Conservation (phyloP, 2,113 vertebrate species). For the Atrichornis clamosus region DNA sequence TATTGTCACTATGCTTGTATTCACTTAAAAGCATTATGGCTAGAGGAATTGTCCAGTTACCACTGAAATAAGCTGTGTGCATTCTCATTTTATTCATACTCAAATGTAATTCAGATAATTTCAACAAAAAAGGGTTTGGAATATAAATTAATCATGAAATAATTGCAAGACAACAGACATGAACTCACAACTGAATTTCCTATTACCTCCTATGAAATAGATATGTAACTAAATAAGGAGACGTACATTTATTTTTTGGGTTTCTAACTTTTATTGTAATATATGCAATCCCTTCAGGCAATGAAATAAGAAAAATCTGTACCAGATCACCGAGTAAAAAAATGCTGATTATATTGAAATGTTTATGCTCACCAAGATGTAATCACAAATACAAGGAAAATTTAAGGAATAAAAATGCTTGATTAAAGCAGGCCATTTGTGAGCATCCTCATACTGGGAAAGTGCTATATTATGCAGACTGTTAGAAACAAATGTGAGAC, state of each 20-base stretch:
- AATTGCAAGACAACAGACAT: not conserved
- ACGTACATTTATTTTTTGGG: not conserved
- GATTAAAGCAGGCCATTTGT: not conserved
- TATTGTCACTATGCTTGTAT: not conserved
- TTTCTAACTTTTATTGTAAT: not conserved
- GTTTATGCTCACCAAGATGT: not conserved
- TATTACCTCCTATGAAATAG: not conserved
- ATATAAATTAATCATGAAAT: not conserved
- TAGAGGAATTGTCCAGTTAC: not conserved
- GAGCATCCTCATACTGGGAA: not conserved
- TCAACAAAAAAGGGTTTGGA: not conserved
- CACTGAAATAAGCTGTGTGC: not conserved
- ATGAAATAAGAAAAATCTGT: not conserved
- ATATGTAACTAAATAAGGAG: not conserved
- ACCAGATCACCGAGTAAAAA: not conserved
- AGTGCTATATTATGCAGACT: not conserved
- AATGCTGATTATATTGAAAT: not conserved
- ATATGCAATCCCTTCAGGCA: not conserved
- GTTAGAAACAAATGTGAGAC: not conserved
- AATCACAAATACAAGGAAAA: not conserved
- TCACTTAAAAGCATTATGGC: not conserved
- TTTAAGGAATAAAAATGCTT: not conserved
- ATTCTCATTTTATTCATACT: not conserved
- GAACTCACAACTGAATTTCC: not conserved
- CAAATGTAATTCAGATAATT: not conserved